Percentiles rank a stretch among this genome's conserved stretches.
Evolutionary conservation across 2,888 invertebrate species (phyloP).

Genomic region (Perizoma flavofasciatum): DNA sequence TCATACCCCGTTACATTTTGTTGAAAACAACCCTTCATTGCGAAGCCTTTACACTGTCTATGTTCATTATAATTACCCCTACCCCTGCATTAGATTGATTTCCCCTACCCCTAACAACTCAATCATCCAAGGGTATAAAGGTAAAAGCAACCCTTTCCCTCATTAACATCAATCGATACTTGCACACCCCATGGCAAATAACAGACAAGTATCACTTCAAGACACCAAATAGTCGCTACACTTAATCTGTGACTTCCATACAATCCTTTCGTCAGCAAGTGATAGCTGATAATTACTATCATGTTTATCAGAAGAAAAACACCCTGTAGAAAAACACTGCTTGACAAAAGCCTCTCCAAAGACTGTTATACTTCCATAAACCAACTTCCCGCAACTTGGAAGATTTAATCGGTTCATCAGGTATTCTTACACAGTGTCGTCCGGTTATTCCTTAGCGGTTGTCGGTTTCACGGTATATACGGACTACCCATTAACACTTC

Average conservation of each 20-base stretch:
- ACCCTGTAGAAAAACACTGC: too few relatives aligned
- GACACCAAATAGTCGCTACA: neutral
- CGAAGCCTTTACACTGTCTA: constrained; percentile 25
- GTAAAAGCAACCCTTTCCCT: constrained; percentile 67
- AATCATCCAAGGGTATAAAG: constrained; percentile 60
- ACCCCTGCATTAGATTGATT: constrained; percentile 53
- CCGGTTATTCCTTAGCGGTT: too few relatives aligned
- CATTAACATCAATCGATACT: constrained; percentile 59
- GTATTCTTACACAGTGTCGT: too few relatives aligned
- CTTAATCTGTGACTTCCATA: neutral
- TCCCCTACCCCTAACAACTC: constrained; percentile 56
- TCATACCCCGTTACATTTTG: neutral
- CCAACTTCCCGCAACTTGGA: too few relatives aligned
- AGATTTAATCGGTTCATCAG: too few relatives aligned
- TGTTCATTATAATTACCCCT: constrained; percentile 34
- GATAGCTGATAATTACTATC: neutral
- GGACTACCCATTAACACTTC: too few relatives aligned
- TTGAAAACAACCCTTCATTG: constrained; percentile 18
- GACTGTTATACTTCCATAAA: too few relatives aligned
- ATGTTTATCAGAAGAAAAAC: too few relatives aligned
- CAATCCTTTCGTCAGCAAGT: neutral
- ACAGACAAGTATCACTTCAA: constrained; percentile 1
- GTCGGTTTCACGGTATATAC: too few relatives aligned
- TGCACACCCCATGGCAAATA: constrained; percentile 34
- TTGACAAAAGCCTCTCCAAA: too few relatives aligned